These are phyloP conservation scores for Micoletzkya japonica DNA, from an alignment of 2,888 invertebrate species.

Conservation along the genomic window DNA sequence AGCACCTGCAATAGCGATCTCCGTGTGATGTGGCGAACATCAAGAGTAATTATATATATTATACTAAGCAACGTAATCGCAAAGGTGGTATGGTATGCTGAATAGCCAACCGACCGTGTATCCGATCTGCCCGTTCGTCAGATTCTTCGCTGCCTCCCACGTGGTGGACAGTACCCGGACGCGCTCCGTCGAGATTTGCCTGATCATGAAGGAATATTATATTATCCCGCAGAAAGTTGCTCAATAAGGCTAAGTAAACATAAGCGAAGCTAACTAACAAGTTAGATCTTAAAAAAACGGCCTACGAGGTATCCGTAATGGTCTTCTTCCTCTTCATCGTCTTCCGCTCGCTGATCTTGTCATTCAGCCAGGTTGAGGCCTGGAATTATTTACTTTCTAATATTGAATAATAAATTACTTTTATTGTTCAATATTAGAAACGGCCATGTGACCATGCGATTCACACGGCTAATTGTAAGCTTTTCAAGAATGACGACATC, in stretches of 20 bases:
- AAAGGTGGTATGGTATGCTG: neutral
- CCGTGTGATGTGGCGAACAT: neutral
- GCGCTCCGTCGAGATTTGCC: slow-evolving; percentile 44
- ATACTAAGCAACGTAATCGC: neutral
- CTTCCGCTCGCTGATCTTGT: slow-evolving; percentile 45
- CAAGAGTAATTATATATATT: neutral
- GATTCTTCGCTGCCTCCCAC: slow-evolving; percentile 47
- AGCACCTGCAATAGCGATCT: slow-evolving; percentile 37
- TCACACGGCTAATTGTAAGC: no score
- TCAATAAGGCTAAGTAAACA: no score
- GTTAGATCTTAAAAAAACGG: neutral
- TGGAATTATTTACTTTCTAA: no score
- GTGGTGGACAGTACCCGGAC: slow-evolving; percentile 42
- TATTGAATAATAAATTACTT: no score
- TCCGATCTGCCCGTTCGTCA: slow-evolving; percentile 55
- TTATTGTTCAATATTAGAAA: no score
- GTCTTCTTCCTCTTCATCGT: slow-evolving; percentile 57
- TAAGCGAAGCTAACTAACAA: no score
- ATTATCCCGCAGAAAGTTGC: no score
- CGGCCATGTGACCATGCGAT: no score
- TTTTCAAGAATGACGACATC: no score
- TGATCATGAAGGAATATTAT: slow-evolving; percentile 35
- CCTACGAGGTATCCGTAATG: slow-evolving; percentile 46
- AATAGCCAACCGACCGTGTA: neutral
- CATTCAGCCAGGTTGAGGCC: slow-evolving; percentile 50